Conservation (phyloP, 2,113 vertebrate species). For the Austrofundulus limnaeus region DNA sequence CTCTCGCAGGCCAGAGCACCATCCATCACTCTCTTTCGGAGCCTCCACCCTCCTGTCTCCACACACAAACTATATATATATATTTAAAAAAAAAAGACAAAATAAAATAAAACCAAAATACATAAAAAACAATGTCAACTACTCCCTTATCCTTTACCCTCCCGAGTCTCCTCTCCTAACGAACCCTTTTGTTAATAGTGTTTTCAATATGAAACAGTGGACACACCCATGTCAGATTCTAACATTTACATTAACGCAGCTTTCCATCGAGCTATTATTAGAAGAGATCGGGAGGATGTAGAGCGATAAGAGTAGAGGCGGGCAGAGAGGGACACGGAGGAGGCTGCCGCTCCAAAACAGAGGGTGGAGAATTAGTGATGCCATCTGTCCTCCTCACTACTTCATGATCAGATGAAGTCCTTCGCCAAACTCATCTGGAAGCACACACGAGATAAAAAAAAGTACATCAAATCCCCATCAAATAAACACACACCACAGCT, state of each 20-base stretch:
- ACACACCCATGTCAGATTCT: slow-evolving; percentile 86
- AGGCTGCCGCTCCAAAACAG: slow-evolving; percentile 69
- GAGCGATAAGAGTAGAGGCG: slow-evolving; percentile 46
- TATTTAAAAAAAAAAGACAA: slow-evolving; percentile 23
- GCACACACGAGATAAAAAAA: slow-evolving; percentile 1
- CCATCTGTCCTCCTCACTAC: slow-evolving; percentile 76
- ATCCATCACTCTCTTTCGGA: slow-evolving; percentile 37
- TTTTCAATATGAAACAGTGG: slow-evolving; percentile 88
- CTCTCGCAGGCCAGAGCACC: slow-evolving; percentile 30
- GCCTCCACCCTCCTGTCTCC: slow-evolving; percentile 30
- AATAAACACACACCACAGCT: neutral
- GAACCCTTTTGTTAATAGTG: slow-evolving; percentile 69
- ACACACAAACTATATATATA: slow-evolving; percentile 55
- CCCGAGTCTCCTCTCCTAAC: slow-evolving; percentile 46
- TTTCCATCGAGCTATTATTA: slow-evolving; percentile 44
- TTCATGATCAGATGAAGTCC: slow-evolving; percentile 95
- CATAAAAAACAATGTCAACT: slow-evolving; percentile 35
- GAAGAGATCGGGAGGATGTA: slow-evolving; percentile 51
- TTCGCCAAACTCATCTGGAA: slow-evolving; percentile 89
- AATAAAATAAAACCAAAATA: slow-evolving; percentile 44
- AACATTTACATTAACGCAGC: slow-evolving; percentile 80
- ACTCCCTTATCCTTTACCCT: slow-evolving; percentile 26
- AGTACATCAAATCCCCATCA: slow-evolving; percentile 8
- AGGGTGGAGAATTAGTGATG: slow-evolving; percentile 65
- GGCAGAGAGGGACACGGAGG: slow-evolving; percentile 53